phyloP scores from a whole-genome alignment of 2,888 invertebrate species.

The Blastobasis adustella region DNA sequence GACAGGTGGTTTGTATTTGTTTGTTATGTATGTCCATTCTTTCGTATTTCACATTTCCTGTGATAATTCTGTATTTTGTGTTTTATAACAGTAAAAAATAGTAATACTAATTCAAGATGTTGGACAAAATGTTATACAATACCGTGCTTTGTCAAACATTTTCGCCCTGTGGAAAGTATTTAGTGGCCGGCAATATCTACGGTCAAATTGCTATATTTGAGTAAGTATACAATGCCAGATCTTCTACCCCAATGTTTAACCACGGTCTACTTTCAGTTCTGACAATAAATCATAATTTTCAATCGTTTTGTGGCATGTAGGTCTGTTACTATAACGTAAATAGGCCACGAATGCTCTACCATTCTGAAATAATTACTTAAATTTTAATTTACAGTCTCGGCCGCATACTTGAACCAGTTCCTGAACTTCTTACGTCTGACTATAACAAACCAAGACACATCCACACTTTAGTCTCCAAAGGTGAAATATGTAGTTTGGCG shows the following conservation, averaged over 20 bases:
- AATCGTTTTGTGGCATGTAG: no score
- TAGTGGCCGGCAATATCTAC: conserved; percentile 88
- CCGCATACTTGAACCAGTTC: conserved; percentile 74
- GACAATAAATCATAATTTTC: background rate
- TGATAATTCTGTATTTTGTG: no score
- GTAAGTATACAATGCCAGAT: conserved; percentile 66
- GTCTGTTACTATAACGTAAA: no score
- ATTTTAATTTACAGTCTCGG: conserved; percentile 70
- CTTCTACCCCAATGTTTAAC: background rate
- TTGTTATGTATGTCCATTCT: background rate
- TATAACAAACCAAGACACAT: conserved; percentile 76
- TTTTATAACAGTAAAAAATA: no score
- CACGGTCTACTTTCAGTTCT: background rate
- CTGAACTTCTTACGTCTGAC: conserved; percentile 70
- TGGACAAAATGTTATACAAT: conserved; percentile 82
- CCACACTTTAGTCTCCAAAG: conserved; percentile 74
- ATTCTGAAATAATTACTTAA: background rate
- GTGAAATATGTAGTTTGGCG: conserved; percentile 80
- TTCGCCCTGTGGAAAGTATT: conserved; percentile 88
- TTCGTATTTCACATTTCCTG: no score
- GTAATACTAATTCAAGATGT: conserved; percentile 28
- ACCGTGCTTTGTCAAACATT: conserved; percentile 87
- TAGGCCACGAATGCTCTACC: no score
- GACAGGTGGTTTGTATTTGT: background rate
- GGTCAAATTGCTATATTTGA: conserved; percentile 88